Evolutionary conservation across 2,113 vertebrate species (phyloP).

Genomic region (Sardina pilchardus): DNA sequence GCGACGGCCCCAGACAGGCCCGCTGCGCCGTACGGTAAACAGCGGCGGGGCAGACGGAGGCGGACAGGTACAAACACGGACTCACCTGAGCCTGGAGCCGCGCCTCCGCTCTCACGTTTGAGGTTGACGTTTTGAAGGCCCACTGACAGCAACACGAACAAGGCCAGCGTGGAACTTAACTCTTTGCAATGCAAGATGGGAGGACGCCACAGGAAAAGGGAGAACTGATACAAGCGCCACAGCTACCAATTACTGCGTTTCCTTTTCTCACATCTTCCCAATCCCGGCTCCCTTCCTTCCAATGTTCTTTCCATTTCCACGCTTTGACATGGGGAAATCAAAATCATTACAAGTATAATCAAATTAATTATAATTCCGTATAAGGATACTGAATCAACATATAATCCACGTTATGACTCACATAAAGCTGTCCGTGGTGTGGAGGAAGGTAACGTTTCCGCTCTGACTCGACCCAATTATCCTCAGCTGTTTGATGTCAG

Average conservation of each 20-base stretch:
- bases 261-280: background rate
- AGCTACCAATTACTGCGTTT: background rate
- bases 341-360: background rate
- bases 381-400: background rate
- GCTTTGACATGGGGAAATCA: background rate
- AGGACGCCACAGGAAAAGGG: background rate
- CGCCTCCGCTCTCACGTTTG: background rate
- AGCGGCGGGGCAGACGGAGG: slow-evolving; percentile 43
- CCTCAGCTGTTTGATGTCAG: slow-evolving; percentile 41
- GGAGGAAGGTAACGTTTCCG: background rate
- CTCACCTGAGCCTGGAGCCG: slow-evolving; percentile 10
- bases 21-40: slow-evolving; percentile 49
- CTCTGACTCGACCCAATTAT: slow-evolving; percentile 42
- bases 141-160: background rate
- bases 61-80: slow-evolving; percentile 41
- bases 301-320: background rate
- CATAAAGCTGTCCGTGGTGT: background rate
- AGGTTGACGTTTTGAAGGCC: background rate
- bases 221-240: background rate
- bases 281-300: background rate
- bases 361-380: background rate
- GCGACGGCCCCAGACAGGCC: slow-evolving; percentile 44
- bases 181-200: background rate
- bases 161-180: background rate
- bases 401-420: background rate